A percentile compares a stretch with the other conserved stretches of the same genome.
Evolutionary conservation across 2,797 vertebrate genomes (phyloP).

Genomic region (Platalea minor): DNA sequence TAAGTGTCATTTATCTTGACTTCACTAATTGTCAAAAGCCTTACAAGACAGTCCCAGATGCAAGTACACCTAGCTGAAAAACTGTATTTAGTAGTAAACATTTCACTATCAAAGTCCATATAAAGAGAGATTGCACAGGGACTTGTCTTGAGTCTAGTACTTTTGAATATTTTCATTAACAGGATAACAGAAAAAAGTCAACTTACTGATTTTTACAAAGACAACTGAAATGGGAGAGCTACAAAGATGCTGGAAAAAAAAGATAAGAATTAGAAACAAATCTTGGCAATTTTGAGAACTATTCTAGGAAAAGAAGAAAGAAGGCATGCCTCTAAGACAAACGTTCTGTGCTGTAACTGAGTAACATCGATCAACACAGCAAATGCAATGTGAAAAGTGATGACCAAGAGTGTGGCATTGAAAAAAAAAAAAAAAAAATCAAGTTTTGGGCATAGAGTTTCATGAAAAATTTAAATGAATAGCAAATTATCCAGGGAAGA

Average conservation of each 20-base stretch:
- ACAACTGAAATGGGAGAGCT: neutral
- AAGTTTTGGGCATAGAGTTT: neutral
- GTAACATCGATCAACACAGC: neutral
- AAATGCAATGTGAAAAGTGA: neutral
- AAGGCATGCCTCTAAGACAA: neutral
- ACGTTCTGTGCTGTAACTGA: rapidly evolving
- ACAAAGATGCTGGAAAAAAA: neutral
- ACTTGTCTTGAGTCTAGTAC: neutral
- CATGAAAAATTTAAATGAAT: neutral
- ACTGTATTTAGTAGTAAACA: neutral
- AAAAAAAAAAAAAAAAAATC: neutral
- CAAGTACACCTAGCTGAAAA: neutral
- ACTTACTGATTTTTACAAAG: neutral
- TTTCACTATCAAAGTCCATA: neutral
- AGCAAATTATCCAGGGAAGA: neutral
- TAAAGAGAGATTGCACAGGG: neutral
- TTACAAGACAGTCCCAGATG: neutral
- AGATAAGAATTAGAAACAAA: neutral
- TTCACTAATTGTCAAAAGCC: neutral
- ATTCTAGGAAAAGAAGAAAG: neutral
- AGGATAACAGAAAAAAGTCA: neutral
- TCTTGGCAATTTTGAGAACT: neutral
- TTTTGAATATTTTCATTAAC: neutral
- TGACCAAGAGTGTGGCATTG: neutral
- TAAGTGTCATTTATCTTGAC: neutral